phyloP scores from a whole-genome alignment of 2,113 vertebrate species.

The Piaya cayana region DNA sequence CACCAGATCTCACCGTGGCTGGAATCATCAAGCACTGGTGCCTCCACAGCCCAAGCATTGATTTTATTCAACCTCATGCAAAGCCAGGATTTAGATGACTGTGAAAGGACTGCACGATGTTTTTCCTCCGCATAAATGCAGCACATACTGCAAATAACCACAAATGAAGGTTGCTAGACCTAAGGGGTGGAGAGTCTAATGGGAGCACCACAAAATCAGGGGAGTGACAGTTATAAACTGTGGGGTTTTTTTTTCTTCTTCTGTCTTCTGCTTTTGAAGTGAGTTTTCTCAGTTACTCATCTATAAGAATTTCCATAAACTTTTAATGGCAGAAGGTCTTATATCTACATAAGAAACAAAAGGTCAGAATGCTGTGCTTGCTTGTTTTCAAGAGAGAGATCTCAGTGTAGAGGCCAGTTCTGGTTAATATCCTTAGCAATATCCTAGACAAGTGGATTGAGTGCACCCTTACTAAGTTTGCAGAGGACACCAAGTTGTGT shows the following conservation, averaged over 20 bases:
- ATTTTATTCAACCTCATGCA: accelerated
- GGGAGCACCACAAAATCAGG: background rate
- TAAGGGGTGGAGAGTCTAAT: background rate
- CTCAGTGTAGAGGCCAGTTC: no score
- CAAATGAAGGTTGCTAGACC: background rate
- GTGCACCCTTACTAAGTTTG: no score
- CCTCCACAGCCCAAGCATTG: no score
- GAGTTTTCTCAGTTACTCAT: background rate
- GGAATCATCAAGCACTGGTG: accelerated
- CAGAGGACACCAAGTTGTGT: no score
- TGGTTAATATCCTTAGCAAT: no score
- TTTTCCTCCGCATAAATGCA: background rate
- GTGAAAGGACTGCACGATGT: accelerated
- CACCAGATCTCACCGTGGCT: accelerated
- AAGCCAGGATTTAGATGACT: background rate
- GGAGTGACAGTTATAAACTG: background rate
- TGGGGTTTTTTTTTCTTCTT: background rate
- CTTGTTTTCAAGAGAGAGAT: background rate
- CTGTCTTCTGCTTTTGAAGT: background rate
- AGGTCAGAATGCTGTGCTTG: background rate
- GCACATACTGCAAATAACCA: background rate
- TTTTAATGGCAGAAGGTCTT: background rate
- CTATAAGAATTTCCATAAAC: background rate
- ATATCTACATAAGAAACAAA: background rate
- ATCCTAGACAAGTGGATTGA: no score